Percentiles rank a stretch among this genome's conserved stretches.
Evolutionary conservation across 2,797 vertebrate species (phyloP).

Genomic region (Tenualosa thibaudeaui): DNA sequence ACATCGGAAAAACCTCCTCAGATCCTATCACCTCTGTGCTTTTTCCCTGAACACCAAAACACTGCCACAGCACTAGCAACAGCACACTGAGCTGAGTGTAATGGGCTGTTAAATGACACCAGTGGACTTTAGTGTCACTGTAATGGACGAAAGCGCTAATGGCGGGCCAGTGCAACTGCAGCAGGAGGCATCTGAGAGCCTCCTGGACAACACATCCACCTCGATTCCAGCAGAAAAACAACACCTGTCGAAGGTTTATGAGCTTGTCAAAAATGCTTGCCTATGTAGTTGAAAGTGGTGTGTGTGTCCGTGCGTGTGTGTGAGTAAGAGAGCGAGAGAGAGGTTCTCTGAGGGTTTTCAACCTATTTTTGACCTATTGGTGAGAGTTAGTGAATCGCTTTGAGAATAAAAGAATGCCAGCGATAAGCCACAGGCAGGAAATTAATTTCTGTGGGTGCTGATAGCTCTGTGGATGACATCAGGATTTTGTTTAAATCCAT

Average conservation of each 20-base stretch:
- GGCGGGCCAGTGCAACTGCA: not conserved
- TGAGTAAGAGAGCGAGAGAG: no score
- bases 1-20: slow-evolving; percentile 34
- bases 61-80: not conserved
- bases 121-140: not conserved
- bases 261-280: not conserved
- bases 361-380: not conserved
- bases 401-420: not conserved
- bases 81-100: not conserved
- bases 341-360: not conserved
- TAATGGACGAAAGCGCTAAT: not conserved
- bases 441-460: slow-evolving; percentile 3
- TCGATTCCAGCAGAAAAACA: not conserved
- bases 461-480: not conserved
- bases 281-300: not conserved
- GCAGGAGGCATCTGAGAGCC: not conserved
- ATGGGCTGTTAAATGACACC: slow-evolving; percentile 25
- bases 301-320: not conserved
- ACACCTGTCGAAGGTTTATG: not conserved
- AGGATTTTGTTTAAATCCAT: slow-evolving; percentile 23
- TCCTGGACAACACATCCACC: not conserved
- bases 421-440: not conserved
- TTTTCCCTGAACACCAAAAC: slow-evolving; percentile 28
- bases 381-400: not conserved
- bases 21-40: slow-evolving; percentile 54